These are phyloP conservation scores for Panopea generosa DNA, from an alignment of 2,888 invertebrate species.

Conservation along the genomic window DNA sequence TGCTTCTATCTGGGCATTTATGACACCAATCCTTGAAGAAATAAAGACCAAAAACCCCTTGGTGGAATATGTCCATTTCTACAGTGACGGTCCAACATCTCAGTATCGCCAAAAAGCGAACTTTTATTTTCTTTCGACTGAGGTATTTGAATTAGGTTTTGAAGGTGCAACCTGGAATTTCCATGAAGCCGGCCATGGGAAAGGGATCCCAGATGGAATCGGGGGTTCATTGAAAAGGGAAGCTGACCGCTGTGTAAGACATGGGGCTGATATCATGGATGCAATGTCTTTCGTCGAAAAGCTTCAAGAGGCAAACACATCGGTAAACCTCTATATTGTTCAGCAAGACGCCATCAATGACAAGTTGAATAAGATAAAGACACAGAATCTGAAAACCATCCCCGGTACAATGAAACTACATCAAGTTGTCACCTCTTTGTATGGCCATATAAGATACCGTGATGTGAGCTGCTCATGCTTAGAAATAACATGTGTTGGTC, in stretches of 20 bases:
- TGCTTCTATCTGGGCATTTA: slow-evolving; percentile 8
- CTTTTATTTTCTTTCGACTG: too few relatives aligned
- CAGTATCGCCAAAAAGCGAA: too few relatives aligned
- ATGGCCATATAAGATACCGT: too few relatives aligned
- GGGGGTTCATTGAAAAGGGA: slow-evolving; percentile 77
- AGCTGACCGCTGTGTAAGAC: slow-evolving; percentile 53
- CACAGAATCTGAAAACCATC: too few relatives aligned
- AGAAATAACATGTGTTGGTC: too few relatives aligned
- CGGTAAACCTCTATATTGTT: slow-evolving; percentile 29
- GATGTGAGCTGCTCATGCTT: too few relatives aligned
- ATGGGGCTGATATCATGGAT: slow-evolving; percentile 44
- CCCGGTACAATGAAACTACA: too few relatives aligned
- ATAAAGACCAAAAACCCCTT: background rate
- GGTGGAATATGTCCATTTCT: background rate
- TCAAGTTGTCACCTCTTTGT: too few relatives aligned
- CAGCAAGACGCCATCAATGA: background rate
- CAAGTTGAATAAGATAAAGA: too few relatives aligned
- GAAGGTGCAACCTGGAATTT: slow-evolving; percentile 75
- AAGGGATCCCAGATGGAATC: slow-evolving; percentile 81
- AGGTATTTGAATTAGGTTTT: too few relatives aligned
- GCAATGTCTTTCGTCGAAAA: slow-evolving; percentile 34
- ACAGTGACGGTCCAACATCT: background rate
- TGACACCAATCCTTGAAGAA: background rate
- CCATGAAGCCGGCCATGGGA: slow-evolving; percentile 82
- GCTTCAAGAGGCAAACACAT: slow-evolving; percentile 15